Evolutionary conservation across 2,113 vertebrate genomes (phyloP), one percentile per base, ranked within the genome.

Genomic region (Promerops cafer): DNA sequence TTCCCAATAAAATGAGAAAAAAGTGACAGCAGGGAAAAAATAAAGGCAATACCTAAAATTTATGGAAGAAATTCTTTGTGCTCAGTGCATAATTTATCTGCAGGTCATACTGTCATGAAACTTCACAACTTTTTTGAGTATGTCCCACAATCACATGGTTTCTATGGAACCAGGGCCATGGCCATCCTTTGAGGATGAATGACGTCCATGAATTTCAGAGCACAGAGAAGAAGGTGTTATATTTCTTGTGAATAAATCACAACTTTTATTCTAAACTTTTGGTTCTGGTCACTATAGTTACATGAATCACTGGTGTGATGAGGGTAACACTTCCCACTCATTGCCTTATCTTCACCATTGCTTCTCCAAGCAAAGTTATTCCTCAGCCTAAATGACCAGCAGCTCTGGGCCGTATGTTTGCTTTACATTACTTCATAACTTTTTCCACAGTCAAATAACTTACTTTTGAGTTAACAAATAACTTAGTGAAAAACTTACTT

Each of bases 401-500:
- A 72, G 54, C 42, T 83, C 45, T 45, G 77, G 7, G 85, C 33
- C 10, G 11, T 35, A 33, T 19, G 44, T 57, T 77, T 83, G 35
- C 30, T 42, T 74, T 40, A 69, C 14, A 37, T 52, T 30, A 42
- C 17, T 56, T 66, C 28, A 31, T 9, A 56, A 78, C 16, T 19
- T 79, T 37, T 83, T 50, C 57, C 61, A 61, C 9, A 4, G 27
- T 26, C 53, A 28, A 47, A 79, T 8, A 92, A 81, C 5, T 70
- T 79, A 79, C 49, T 65, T 40, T 65, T 24, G 56, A 49, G 7
- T 30, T 30, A 40, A 57, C 37, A n/a, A 50, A 83, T 10, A 93
- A 78, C 8, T 68, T 77, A 79, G 61, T 59, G 65, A 85, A 52
- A 23, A 80, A 76, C 97, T 91, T 97, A 99, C 99, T 99, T 99